Conservation (phyloP, 2,797 vertebrate species). For the Prionace glauca region DNA sequence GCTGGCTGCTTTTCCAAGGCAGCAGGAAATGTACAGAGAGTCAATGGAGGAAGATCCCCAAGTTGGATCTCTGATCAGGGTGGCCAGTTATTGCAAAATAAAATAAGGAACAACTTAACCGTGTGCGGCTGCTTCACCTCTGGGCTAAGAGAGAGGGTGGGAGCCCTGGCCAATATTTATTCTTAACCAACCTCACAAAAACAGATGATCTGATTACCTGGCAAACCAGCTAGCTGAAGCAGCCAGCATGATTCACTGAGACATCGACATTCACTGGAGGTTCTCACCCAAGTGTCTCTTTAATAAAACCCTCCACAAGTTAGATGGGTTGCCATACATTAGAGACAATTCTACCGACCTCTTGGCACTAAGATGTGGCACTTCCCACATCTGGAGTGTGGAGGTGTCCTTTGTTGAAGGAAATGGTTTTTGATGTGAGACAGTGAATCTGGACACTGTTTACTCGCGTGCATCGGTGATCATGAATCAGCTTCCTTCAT, state of each 20-base stretch:
- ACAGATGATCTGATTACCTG: not conserved
- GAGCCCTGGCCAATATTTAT: not conserved
- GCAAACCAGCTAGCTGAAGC: not conserved
- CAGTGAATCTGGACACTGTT: not conserved
- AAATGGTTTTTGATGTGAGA: not conserved
- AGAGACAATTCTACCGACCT: not conserved
- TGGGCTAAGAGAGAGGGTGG: not conserved
- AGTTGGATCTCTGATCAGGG: not conserved
- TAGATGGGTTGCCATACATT: not conserved
- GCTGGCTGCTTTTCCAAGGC: no score
- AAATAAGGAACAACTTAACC: no score
- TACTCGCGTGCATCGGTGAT: not conserved
- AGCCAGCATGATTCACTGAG: not conserved
- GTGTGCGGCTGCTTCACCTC: not conserved
- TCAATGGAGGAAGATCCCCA: not conserved
- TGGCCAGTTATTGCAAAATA: no score
- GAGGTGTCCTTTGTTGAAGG: not conserved
- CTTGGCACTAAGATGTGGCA: not conserved
- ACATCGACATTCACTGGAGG: not conserved
- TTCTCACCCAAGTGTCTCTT: not conserved
- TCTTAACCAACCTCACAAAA: not conserved
- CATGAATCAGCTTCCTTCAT: not conserved
- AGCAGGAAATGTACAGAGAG: no score
- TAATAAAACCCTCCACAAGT: not conserved
- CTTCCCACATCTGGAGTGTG: not conserved